phyloP scores from a whole-genome alignment of 2,113 vertebrate species.

The Helogale parvula region DNA sequence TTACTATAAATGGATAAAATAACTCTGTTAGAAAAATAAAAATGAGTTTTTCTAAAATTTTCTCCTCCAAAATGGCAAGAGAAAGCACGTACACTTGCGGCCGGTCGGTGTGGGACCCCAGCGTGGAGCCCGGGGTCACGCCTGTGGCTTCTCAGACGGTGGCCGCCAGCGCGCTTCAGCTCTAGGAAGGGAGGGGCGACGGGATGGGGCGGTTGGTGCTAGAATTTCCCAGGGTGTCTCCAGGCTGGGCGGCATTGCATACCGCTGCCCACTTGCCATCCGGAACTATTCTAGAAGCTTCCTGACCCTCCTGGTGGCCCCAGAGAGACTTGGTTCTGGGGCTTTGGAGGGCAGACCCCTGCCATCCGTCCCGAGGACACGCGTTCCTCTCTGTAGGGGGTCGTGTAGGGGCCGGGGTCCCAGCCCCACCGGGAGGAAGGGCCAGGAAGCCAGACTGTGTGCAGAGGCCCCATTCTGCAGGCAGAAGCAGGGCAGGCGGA shows the following conservation, averaged over 20 bases:
- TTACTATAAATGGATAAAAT: not conserved
- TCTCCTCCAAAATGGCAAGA: not conserved
- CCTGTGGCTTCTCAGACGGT: rapidly evolving
- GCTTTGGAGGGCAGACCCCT: not conserved
- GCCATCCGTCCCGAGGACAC: not conserved
- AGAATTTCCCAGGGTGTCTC: not conserved
- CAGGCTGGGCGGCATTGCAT: rapidly evolving
- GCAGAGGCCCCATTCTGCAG: rapidly evolving
- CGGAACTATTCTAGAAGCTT: not conserved
- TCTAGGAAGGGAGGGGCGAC: rapidly evolving
- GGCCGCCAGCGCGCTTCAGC: rapidly evolving
- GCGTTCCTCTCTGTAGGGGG: not conserved
- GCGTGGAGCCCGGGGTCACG: rapidly evolving
- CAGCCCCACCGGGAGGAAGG: no score
- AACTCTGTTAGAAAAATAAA: not conserved
- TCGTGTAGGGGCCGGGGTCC: not conserved
- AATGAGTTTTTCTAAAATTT: not conserved
- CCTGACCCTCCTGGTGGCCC: not conserved
- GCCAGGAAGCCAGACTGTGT: not conserved
- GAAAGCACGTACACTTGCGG: rapidly evolving
- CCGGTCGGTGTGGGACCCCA: no score
- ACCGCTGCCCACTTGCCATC: rapidly evolving
- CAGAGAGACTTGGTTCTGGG: not conserved
- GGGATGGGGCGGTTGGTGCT: rapidly evolving
- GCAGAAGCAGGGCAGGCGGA: not conserved